Evolutionary conservation across 92 coral and sea anemone genomes (phyloP), one percentile per base, ranked within the genome.

Genomic region (Blastomussa wellsi): DNA sequence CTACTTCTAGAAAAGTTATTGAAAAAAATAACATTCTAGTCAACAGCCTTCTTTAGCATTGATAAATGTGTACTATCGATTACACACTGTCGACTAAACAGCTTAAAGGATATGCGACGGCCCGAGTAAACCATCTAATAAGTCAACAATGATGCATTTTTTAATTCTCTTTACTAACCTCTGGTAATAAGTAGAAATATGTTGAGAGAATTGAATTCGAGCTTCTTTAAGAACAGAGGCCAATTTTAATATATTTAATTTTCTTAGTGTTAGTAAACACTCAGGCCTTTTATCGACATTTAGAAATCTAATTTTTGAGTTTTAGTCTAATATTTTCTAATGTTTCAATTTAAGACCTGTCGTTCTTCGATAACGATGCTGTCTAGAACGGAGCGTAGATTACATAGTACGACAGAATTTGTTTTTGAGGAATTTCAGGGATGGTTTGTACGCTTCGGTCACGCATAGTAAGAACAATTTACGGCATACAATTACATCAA

Each of bases 101-200:
- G 69, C 68, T 77, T 55, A 77, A 77, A 31, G 22, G 81, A 77
- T 52, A 53, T 77, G 17, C 17, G 81, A n/a, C n/a, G n/a, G n/a
- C n/a, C n/a, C n/a, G n/a, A 74, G 59, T 2, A 32, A n/a, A 29
- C 79, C 37, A 74, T 13, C 79, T 47, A 74, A 47, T 77, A 57
- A 60, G 81, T 49, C 36, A 77, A 52, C 33, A 53, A 36, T 47
- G 36, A 29, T 28, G 19, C 2, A 33, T 31, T 31, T 35, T 17
- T 19, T 22, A 57, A 33, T 77, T 77, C 81, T 77, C 81, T 3
- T 35, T 33, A 33, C 69, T 17, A 22, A 1, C 32, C 5, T 35
- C 20, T 15, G 1, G 29, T 19, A 77, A 10, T 33, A 0, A 16
- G 38, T 9, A 33, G 16, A 77, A 55, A 35, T 13, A 7, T 31